A percentile compares a stretch with the other conserved stretches of the same genome.
Evolutionary conservation across 2,797 vertebrate species (phyloP).

Genomic region (Pipistrellus pygmaeus): DNA sequence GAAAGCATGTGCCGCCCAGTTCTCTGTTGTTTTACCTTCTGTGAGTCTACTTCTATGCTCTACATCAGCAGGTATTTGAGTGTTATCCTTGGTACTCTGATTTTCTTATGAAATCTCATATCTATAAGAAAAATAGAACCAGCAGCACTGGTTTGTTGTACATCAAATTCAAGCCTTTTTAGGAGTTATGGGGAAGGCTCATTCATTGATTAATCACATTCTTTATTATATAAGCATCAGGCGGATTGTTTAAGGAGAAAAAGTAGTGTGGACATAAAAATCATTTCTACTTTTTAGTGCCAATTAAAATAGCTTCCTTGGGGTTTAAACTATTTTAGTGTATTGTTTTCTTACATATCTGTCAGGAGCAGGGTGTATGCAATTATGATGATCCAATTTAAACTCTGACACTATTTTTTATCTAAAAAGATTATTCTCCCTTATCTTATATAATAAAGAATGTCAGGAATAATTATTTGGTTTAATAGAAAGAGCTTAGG

Average conservation of each 20-base stretch:
- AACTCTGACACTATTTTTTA: background rate
- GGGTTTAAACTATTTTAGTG: background rate
- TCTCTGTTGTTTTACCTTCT: background rate
- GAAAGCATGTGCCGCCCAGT: no score
- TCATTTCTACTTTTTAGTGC: background rate
- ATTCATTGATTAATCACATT: background rate
- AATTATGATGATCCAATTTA: background rate
- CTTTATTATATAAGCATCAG: background rate
- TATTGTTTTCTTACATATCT: background rate
- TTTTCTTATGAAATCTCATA: background rate
- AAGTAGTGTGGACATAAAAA: background rate
- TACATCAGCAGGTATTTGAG: background rate
- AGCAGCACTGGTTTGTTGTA: background rate
- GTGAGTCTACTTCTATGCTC: background rate
- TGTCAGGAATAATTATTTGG: background rate
- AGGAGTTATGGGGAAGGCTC: accelerated
- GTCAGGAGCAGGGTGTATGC: background rate
- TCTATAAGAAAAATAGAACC: background rate
- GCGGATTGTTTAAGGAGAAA: background rate
- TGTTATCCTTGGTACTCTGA: background rate
- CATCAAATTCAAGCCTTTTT: background rate
- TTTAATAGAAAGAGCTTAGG: background rate
- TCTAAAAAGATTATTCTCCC: background rate
- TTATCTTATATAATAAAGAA: background rate
- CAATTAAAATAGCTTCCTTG: conserved; percentile 5